Evolutionary conservation across 2,888 invertebrate genomes (phyloP), one percentile per base, ranked within the genome.

Genomic region (Drosophila eohydei): DNA sequence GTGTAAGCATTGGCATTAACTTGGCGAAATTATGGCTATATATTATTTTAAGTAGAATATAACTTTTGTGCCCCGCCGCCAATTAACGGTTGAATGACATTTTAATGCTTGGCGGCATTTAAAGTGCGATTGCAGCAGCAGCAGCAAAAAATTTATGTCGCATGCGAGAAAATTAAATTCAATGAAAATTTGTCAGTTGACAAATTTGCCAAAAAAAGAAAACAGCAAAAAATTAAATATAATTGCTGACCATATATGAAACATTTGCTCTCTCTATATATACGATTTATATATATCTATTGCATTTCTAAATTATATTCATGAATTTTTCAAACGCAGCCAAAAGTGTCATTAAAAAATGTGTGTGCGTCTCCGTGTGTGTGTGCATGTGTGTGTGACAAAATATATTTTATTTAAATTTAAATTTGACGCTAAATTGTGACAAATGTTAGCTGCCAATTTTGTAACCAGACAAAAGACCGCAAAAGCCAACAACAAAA

Each of bases 41-140:
- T 85, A 80, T 88, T 71, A 78, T 67, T 80, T 84, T 66, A 71
- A 80, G 75, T 71, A 80, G 70, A 75, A 80, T 71, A 76, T 83
- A 66, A 80, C 72, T 86, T 75, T 59, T 61, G 44, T 57, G 66
- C 59, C 63, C 66, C 61, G 54, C 52, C 34, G 57, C 66, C 68
- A 83, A 85, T 86, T 86, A 85, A 79, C 63, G 69, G 87, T 88
- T 89, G 88, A 88, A 85, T 83, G 90, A 89, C 90, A 86, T 83
- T 89, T 89, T 75, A 88, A 89, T 83, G 77, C 38, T 48, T 55
- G 32, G n/a, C 36, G 21, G 73, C 74, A 85, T 82, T 86, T 88
- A 82, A 84, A 78, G 72, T 71, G 40, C 63, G 61, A 69, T 71
- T 68, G 62, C 64, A 67, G 57, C 61, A 62, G 44, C 30, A 12